Evolutionary conservation across 2,888 invertebrate genomes (phyloP).

Genomic region (Scrobipalpa atriplicella): DNA sequence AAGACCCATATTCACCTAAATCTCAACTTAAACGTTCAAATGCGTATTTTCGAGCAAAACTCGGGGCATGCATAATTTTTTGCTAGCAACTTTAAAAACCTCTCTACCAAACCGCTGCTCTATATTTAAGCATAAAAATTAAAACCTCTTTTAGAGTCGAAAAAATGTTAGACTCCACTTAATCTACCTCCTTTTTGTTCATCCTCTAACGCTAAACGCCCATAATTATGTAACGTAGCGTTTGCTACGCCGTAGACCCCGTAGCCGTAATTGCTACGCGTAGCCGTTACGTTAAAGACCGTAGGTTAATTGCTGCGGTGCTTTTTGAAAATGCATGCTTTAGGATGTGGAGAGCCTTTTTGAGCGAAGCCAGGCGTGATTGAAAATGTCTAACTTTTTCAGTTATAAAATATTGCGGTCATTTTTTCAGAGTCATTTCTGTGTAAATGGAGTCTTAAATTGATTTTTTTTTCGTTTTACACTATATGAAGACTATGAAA

Average conservation of each 20-base stretch:
- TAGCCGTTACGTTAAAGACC: slow-evolving; percentile 68
- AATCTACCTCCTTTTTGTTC: slow-evolving; percentile 36
- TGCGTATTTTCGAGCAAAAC: no score
- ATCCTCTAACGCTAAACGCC: slow-evolving; percentile 48
- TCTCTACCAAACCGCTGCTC: background rate
- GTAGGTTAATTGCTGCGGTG: slow-evolving; percentile 73
- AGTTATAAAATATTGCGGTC: background rate
- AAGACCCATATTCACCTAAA: no score
- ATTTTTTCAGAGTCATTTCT: no score
- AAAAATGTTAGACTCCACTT: no score
- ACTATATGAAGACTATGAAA: no score
- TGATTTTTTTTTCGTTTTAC: no score
- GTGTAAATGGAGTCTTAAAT: no score
- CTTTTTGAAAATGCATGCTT: slow-evolving; percentile 39
- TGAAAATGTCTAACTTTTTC: slow-evolving; percentile 18
- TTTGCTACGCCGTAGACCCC: slow-evolving; percentile 40
- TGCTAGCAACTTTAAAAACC: background rate
- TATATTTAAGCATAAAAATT: background rate
- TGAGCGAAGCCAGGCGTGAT: slow-evolving; percentile 23
- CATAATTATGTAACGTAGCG: slow-evolving; percentile 70
- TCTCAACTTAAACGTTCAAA: no score
- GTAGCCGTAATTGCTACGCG: slow-evolving; percentile 80
- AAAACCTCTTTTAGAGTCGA: background rate
- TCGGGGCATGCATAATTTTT: background rate
- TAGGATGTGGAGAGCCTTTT: slow-evolving; percentile 28